Conservation (phyloP, 2,888 invertebrate genomes). For the Mimas tiliae region DNA sequence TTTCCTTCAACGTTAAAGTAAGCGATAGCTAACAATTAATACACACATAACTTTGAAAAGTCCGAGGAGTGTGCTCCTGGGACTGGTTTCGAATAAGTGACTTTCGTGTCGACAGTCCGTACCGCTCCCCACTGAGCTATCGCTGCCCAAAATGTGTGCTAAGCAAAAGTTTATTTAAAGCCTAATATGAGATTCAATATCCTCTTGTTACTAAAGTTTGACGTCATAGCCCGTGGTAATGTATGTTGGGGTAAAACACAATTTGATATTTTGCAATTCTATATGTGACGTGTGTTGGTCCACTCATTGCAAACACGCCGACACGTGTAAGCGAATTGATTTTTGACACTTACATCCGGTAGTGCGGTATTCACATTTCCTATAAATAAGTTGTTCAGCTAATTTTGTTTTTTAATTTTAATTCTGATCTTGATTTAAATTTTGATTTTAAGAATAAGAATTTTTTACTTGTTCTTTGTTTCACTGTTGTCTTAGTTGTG, state of each 20-base stretch:
- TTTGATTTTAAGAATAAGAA: too few relatives aligned
- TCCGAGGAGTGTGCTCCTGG: too few relatives aligned
- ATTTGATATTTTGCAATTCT: background rate
- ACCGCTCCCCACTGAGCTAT: too few relatives aligned
- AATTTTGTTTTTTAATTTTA: background rate
- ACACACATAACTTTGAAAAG: too few relatives aligned
- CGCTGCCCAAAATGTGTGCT: too few relatives aligned
- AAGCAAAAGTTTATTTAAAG: background rate
- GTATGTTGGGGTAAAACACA: background rate
- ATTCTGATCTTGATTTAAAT: too few relatives aligned
- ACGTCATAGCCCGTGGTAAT: background rate
- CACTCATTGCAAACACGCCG: background rate
- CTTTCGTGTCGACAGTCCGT: too few relatives aligned
- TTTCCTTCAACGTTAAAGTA: too few relatives aligned
- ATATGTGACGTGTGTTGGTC: background rate
- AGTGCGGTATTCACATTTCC: background rate
- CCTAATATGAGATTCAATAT: background rate
- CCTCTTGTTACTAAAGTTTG: background rate
- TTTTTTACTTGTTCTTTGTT: too few relatives aligned
- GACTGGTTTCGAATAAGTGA: too few relatives aligned
- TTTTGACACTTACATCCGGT: conserved; percentile 12
- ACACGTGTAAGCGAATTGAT: conserved; percentile 12
- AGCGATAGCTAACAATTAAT: too few relatives aligned
- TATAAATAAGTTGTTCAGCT: background rate
- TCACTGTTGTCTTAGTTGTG: too few relatives aligned